Evolutionary conservation across 2,888 invertebrate species (phyloP), one percentile per base, ranked within the genome.

Genomic region (Bimastos eiseni): DNA sequence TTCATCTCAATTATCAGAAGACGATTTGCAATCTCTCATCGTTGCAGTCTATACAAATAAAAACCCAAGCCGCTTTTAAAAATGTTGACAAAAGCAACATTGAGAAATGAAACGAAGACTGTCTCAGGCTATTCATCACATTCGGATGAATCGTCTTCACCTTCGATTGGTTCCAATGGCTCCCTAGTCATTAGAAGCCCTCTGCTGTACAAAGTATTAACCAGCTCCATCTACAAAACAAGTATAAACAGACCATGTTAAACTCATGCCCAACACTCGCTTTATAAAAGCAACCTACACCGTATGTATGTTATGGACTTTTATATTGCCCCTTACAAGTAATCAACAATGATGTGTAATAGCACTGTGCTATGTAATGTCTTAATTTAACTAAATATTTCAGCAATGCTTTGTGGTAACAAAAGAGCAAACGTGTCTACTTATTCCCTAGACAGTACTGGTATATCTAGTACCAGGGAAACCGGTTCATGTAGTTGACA

Each of bases 151-250:
- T 37, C 37, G 17, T 86, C 86, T 86, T 36, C 17, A 24, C 86
- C 86, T 86, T 86, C 86, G 21, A 86, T 33, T 86, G 86, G 86
- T 37, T 86, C 86, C 86, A 95, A 92, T 0, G 96, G 97, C 92
- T 96, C 95, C 92, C 96, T 96, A 5, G 97, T 97, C 95, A 97
- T 96, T 19, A 98, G 94, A 19, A 98, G 95, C 0, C 97, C 97
- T 92, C 96, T 96, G 93, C 97, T 97, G 97, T 98, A 98, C 90
- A 98, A 95, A 90, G 97, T 97, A 91, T 96, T 96, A 6, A 96
- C 97, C 91, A 97, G 94, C 93, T 96, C 96, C 91, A 96, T 93
- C 96, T 96, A 8, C 70, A 93, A 92, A 94, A 90, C 95, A 94
- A 91, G 24, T 90, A n/a, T 89, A 91, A 91, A 38, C 38, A 41